phyloP scores from a whole-genome alignment of 2,797 vertebrate genomes.

The Lemur catta region DNA sequence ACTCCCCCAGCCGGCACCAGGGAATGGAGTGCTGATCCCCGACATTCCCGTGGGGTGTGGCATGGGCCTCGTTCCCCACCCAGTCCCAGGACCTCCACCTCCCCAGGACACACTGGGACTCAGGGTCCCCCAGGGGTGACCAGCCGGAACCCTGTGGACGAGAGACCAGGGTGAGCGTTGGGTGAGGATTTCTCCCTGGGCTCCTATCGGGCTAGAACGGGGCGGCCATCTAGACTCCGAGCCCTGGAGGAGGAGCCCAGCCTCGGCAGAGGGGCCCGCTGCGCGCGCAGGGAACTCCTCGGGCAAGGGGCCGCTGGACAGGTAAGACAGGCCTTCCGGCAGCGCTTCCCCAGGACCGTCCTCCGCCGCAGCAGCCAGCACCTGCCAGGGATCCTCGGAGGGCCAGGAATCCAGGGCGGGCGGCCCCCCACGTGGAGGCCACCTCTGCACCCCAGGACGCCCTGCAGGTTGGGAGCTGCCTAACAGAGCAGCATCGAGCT shows the following conservation, averaged over 20 bases:
- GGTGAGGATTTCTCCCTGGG: background rate
- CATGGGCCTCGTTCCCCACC: slow-evolving; percentile 56
- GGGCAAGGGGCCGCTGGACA: background rate
- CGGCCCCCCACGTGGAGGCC: background rate
- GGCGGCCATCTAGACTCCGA: background rate
- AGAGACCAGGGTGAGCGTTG: background rate
- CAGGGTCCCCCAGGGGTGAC: slow-evolving; percentile 30
- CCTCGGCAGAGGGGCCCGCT: fast-evolving
- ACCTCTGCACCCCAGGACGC: background rate
- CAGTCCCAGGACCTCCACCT: slow-evolving; percentile 34
- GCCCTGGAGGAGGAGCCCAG: background rate
- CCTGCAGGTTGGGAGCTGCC: background rate
- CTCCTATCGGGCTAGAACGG: background rate
- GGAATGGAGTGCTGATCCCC: slow-evolving; percentile 37
- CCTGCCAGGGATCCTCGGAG: background rate
- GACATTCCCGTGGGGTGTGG: background rate
- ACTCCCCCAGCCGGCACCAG: background rate
- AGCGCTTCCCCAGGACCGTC: background rate
- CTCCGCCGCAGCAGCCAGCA: background rate
- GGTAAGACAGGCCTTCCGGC: background rate
- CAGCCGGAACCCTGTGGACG: background rate
- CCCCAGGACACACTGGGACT: slow-evolving; percentile 46
- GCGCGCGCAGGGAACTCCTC: background rate
- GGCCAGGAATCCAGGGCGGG: background rate
- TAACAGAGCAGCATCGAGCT: background rate